phyloP scores from a whole-genome alignment of 2,113 vertebrate genomes.

The Callocephalon fimbriatum region DNA sequence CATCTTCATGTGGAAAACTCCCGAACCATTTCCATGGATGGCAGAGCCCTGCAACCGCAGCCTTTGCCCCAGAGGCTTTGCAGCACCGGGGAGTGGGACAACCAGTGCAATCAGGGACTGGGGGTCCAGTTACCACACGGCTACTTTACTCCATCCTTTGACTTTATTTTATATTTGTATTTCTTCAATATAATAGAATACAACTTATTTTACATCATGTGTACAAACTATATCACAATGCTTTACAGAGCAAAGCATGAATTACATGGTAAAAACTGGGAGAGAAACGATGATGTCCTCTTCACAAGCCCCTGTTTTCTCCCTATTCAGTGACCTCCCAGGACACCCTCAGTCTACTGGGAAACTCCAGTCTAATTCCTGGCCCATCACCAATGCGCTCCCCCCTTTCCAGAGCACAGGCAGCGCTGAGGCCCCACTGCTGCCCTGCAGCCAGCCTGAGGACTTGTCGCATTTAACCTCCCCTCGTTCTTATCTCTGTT shows the following conservation, averaged over 20 bases:
- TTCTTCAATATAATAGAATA: constrained; percentile 58
- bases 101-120: neutral
- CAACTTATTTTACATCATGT: constrained; percentile 63
- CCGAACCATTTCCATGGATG: neutral
- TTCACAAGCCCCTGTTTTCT: neutral
- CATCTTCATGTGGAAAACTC: neutral
- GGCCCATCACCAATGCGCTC: neutral
- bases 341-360: neutral
- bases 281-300: neutral
- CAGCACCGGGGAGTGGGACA: neutral
- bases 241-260: constrained; percentile 62
- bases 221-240: constrained; percentile 66
- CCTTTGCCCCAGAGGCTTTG: neutral
- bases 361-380: neutral
- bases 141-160: constrained; percentile 39
- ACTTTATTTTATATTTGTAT: constrained; percentile 55
- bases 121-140: constrained; percentile 50
- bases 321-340: neutral
- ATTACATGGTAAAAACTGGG: constrained; percentile 8
- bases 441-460: neutral
- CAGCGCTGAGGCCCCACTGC: neutral
- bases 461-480: neutral
- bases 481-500: neutral
- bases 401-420: neutral
- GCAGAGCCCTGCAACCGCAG: neutral